Percentiles rank a stretch among this genome's conserved stretches.
Evolutionary conservation across 2,888 invertebrate species (phyloP).

Genomic region (Theretra japonica): DNA sequence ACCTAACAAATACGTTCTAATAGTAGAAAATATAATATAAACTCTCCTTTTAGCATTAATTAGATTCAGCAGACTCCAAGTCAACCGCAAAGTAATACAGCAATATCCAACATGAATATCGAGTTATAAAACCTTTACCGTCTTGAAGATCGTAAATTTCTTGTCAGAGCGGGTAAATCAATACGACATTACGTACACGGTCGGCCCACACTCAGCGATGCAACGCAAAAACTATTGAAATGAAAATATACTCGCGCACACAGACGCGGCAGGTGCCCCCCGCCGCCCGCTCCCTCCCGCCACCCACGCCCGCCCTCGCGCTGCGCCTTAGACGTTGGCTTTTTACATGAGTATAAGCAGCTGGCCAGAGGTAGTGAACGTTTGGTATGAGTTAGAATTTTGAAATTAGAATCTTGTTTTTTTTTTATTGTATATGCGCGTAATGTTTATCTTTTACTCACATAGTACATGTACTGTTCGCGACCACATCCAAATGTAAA

Average conservation of each 20-base stretch:
- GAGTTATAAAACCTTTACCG: constrained; percentile 41
- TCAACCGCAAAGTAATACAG: too few species aligned
- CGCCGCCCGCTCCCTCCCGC: constrained; percentile 56
- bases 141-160: constrained; percentile 77
- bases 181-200: constrained; percentile 81
- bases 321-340: constrained; percentile 83
- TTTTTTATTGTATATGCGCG: neutral
- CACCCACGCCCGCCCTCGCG: constrained; percentile 49
- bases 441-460: neutral
- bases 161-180: constrained; percentile 71
- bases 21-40: too few species aligned
- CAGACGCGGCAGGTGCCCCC: constrained; percentile 60
- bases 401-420: neutral
- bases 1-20: too few species aligned
- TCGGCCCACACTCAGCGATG: constrained; percentile 65
- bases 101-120: too few species aligned
- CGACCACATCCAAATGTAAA: too few species aligned
- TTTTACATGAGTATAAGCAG: constrained; percentile 82
- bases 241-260: constrained; percentile 80
- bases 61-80: too few species aligned
- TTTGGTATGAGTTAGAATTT: constrained; percentile 45
- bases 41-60: too few species aligned
- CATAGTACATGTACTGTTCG: too few species aligned
- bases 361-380: constrained; percentile 61
- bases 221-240: constrained; percentile 82